Conservation (phyloP, 2,888 invertebrate species). For the Ceramica pisi region DNA sequence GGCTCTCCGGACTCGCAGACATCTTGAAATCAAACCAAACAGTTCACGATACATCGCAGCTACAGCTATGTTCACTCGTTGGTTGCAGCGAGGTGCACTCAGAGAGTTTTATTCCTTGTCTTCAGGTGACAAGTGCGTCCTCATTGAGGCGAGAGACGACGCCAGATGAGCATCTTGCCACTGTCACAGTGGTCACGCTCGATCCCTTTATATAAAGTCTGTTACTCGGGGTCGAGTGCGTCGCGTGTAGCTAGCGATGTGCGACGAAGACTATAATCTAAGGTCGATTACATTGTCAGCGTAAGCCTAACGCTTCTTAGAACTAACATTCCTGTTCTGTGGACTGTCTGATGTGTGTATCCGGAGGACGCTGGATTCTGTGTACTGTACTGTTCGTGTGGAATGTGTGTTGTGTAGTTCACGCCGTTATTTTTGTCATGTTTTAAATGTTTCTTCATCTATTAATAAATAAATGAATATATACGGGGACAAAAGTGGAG, state of each 20-base stretch:
- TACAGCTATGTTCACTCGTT: slow-evolving; percentile 89
- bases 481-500: slow-evolving; percentile 73
- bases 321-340: slow-evolving; percentile 85
- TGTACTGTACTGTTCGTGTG: slow-evolving; percentile 88
- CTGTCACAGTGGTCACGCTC: slow-evolving; percentile 87
- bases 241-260: slow-evolving; percentile 90
- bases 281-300: slow-evolving; percentile 90
- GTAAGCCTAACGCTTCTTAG: slow-evolving; percentile 90
- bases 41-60: slow-evolving; percentile 90
- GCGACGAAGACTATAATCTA: slow-evolving; percentile 89
- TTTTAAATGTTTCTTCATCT: slow-evolving; percentile 77
- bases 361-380: slow-evolving; percentile 88
- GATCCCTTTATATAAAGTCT: slow-evolving; percentile 85
- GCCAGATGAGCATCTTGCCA: slow-evolving; percentile 90
- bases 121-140: slow-evolving; percentile 95
- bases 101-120: slow-evolving; percentile 92
- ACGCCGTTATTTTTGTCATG: slow-evolving; percentile 84
- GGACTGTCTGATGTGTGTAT: slow-evolving; percentile 88
- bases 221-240: slow-evolving; percentile 88
- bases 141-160: slow-evolving; percentile 94
- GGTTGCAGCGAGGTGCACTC: slow-evolving; percentile 88
- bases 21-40: slow-evolving; percentile 82
- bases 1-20: slow-evolving; percentile 89
- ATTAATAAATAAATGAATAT: slow-evolving; percentile 68
- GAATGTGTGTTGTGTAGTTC: slow-evolving; percentile 90